Base-by-base conservation (phyloP, 2,888 invertebrate genomes). In the Gastrophysa polygoni region DNA sequence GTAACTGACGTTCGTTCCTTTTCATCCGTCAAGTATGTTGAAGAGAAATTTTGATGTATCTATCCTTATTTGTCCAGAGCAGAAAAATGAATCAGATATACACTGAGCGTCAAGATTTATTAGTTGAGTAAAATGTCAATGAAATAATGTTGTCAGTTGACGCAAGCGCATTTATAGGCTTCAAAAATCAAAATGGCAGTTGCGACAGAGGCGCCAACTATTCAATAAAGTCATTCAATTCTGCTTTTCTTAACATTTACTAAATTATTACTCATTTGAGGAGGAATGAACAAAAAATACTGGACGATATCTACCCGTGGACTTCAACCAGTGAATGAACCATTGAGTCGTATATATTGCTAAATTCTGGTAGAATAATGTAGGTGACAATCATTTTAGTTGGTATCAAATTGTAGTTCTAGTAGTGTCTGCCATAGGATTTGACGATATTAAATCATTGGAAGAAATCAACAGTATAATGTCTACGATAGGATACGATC, bases 401-500 rank as follows among this genome's bases (percentile, higher is more conserved):
- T 60, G 48, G 44, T 59, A 62, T 54, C 58, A 54, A 54, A 54
- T 54, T 51, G 10, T 18, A 51, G 32, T 2, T 51, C 16, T 21
- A 43, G 21, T 38, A 38, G 21, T 28, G 18, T 46, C 34, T 52
- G 48, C 14, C 38, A 32, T 5, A 57, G 29, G 43, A 43, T 18
- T 24, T 18, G 20, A 21, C 8, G 17, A 34, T 52, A 51, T 43
- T 28, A 32, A 48, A 57, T 16, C 28, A 17, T 24, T 32, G 16
- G 5, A 46, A 24, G 32, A 28, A n/a, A 6, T 17, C 10, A n/a
- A 6, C 28, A 8, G 46, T 47, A 56, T 52, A 72, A 88, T 89
- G 88, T 84, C 86, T 60, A 84, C 86, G 71, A 84, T 88, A 63
- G 89, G 90, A 71, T 91, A 92, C 79, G 92, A 92, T 82, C 84